Evolutionary conservation across 2,888 invertebrate species (phyloP).

Genomic region (Microdon myrmicae): DNA sequence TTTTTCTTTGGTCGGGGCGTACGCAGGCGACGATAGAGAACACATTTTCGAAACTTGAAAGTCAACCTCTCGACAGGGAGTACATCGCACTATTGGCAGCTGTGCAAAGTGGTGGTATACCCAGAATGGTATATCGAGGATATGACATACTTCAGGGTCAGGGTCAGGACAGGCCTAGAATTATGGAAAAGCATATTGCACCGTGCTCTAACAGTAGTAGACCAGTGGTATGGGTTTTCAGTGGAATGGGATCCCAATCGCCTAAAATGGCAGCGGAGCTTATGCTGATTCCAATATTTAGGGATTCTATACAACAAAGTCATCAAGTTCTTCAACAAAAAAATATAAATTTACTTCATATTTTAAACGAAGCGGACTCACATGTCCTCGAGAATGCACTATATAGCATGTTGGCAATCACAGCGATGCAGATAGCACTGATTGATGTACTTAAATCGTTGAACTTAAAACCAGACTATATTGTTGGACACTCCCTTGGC

Average conservation of each 20-base stretch:
- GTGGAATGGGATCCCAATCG: constrained; percentile 92
- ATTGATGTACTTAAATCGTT: constrained; percentile 72
- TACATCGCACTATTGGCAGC: constrained; percentile 70
- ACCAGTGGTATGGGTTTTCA: constrained; percentile 88
- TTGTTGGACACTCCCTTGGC: constrained; percentile 90
- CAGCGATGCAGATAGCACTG: constrained; percentile 72
- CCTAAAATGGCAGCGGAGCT: constrained; percentile 81
- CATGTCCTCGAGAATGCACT: constrained; percentile 73
- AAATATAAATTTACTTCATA: constrained; percentile 72
- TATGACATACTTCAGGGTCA: constrained; percentile 68
- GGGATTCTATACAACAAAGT: constrained; percentile 73
- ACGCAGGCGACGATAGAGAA: constrained; percentile 77
- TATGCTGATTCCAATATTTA: constrained; percentile 78
- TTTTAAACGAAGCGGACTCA: constrained; percentile 73
- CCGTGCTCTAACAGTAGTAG: constrained; percentile 72
- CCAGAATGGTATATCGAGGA: constrained; percentile 78
- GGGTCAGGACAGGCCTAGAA: constrained; percentile 53
- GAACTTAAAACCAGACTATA: constrained; percentile 76
- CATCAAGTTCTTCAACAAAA: constrained; percentile 70
- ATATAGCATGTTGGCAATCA: constrained; percentile 78
- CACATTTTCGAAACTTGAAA: constrained; percentile 72
- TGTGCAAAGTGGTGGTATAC: constrained; percentile 69
- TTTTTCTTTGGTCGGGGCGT: constrained; percentile 79
- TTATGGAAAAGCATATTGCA: constrained; percentile 68
- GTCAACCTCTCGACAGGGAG: constrained; percentile 71